Evolutionary conservation across 1,140 invertebrate species (phyloP).

Genomic region (Oscheius sp.): DNA sequence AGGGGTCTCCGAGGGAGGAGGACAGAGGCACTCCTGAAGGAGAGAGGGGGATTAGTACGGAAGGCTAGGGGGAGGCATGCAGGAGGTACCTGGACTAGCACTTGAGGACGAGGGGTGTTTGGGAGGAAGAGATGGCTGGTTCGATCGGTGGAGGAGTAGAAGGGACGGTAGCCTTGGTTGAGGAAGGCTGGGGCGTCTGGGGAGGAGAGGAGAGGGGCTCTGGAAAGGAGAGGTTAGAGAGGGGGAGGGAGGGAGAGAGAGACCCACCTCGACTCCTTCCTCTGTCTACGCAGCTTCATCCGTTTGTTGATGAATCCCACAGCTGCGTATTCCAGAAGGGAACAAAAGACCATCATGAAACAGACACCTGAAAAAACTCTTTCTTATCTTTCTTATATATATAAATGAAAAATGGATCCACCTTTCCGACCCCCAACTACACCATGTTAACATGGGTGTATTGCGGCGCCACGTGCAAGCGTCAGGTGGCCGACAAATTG

Average conservation of each 20-base stretch:
- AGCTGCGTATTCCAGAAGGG: slow-evolving; percentile 48
- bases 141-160: slow-evolving; percentile 42
- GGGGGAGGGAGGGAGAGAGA: not conserved
- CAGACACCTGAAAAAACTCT: slow-evolving; percentile 38
- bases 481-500: slow-evolving; percentile 6
- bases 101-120: slow-evolving; percentile 10
- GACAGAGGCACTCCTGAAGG: not conserved
- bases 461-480: not conserved
- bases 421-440: not conserved
- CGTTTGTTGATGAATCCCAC: slow-evolving; percentile 49
- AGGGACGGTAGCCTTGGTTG: slow-evolving; percentile 38
- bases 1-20: not conserved
- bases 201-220: slow-evolving; percentile 7
- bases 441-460: not conserved
- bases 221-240: not conserved
- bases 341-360: slow-evolving; percentile 51
- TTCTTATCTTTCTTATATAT: not conserved
- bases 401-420: not conserved
- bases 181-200: slow-evolving; percentile 27
- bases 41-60: not conserved
- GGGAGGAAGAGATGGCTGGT: slow-evolving; percentile 36
- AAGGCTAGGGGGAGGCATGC: slow-evolving; percentile 5
- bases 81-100: not conserved
- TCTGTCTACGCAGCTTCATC: slow-evolving; percentile 35
- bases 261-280: slow-evolving; percentile 34